Evolutionary conservation across 2,797 vertebrate species (phyloP), one percentile per base, ranked within the genome.

Genomic region (Lacerta bilineata): DNA sequence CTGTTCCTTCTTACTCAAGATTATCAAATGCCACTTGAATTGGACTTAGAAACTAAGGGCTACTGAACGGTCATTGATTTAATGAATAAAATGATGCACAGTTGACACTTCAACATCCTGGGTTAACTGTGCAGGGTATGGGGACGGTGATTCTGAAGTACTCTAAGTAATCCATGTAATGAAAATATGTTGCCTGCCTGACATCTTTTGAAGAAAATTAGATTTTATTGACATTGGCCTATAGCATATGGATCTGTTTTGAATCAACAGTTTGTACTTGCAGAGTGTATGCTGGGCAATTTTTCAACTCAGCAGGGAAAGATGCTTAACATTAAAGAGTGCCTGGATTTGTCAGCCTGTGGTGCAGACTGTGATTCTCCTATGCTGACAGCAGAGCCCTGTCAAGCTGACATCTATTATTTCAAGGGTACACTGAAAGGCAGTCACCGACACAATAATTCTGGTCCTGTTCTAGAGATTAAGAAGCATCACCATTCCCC

Each of bases 121-220:
- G 39, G 86, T 83, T 61, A 55, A 55, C 50, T 55, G 50, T 55
- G 50, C 11, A 91, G 93, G 36, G 81, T 23, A 15, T 17, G 11
- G 25, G 80, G 20, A 2, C 8, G 23, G 61, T 1, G n/a, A 20
- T 41, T 46, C 41, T 46, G 36, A 78, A 78, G 55, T 78, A 85
- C 76, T 69, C 76, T 69, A 68, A 86, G 43, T 66, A 69, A 86
- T 59, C 33, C 33, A 87, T 72, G 46, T 80, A 80, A 74, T 87
- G 78, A 92, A 93, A 95, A 86, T 92, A 64, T 50, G 61, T 93
- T 68, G 83, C 75, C 66, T 91, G 18, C 2, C 77, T 90, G 69
- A 91, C 2, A 87, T 23, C 59, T 89, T 85, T 36, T 92, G 82
- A 91, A 91, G 84, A 94, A 93, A 91, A 95, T 84, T 39, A 85